Evolutionary conservation across 1,140 invertebrate species (phyloP).

Genomic region (Aradophagus sp.): DNA sequence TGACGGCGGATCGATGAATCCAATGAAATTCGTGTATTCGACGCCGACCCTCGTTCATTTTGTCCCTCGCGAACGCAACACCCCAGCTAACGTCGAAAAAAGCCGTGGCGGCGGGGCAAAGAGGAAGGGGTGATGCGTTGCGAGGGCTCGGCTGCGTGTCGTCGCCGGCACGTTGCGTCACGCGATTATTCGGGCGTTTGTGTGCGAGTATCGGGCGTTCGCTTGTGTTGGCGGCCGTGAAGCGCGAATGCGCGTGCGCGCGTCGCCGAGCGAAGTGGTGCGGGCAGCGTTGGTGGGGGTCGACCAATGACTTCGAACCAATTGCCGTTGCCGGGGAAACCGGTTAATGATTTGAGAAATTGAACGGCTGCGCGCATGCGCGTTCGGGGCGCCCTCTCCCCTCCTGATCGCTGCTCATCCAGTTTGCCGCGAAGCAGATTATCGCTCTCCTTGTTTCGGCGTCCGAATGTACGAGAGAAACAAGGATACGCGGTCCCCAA

Average conservation of each 20-base stretch:
- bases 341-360: slow-evolving; percentile 75
- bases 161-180: slow-evolving; percentile 25
- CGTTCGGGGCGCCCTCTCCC: slow-evolving; percentile 30
- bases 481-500: slow-evolving; percentile 15
- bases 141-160: slow-evolving; percentile 28
- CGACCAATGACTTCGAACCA: slow-evolving; percentile 69
- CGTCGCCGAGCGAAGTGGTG: slow-evolving; percentile 39
- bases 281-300: slow-evolving; percentile 53
- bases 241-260: slow-evolving; percentile 24
- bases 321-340: slow-evolving; percentile 72
- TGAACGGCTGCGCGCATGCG: slow-evolving; percentile 60
- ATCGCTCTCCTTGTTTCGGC: slow-evolving; percentile 6
- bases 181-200: slow-evolving; percentile 3
- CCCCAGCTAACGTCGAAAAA: slow-evolving; percentile 9
- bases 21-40: slow-evolving; percentile 50
- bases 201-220: neutral
- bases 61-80: slow-evolving; percentile 28
- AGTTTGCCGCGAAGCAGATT: slow-evolving; percentile 25
- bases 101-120: neutral
- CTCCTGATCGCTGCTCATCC: slow-evolving; percentile 13
- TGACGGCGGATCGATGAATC: slow-evolving; percentile 44
- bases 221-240: neutral
- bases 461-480: neutral
- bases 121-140: slow-evolving; percentile 12
- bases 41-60: slow-evolving; percentile 34